These are phyloP conservation scores for Lomographa bimaculata DNA, from an alignment of 2,888 invertebrate species.

Conservation along the genomic window DNA sequence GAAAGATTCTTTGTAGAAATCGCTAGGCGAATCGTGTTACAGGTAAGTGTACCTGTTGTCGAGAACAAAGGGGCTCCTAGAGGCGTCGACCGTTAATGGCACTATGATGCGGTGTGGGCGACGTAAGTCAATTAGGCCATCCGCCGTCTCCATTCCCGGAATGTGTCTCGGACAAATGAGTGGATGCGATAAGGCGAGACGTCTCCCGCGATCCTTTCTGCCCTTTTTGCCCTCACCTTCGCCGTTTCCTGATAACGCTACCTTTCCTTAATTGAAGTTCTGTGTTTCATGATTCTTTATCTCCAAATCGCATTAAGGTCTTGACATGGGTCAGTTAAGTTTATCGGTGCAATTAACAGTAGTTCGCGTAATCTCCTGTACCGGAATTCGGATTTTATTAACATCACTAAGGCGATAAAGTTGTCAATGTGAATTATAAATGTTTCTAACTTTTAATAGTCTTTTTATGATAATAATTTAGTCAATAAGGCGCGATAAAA, in stretches of 20 bases:
- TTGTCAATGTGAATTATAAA: constrained; percentile 39
- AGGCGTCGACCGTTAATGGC: constrained; percentile 71
- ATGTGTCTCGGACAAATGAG: constrained; percentile 79
- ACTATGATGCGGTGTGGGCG: constrained; percentile 78
- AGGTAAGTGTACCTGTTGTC: constrained; percentile 74
- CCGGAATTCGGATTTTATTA: constrained; percentile 44
- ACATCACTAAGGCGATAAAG: constrained; percentile 28
- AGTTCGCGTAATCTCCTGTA: constrained; percentile 49
- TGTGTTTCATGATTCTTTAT: constrained; percentile 70
- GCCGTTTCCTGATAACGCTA: constrained; percentile 61
- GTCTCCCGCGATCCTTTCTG: constrained; percentile 39
- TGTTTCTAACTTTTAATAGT: constrained; percentile 39
- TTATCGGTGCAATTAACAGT: constrained; percentile 62
- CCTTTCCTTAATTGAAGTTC: constrained; percentile 78
- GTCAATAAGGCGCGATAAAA: constrained; percentile 12
- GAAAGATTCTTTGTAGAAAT: constrained; percentile 43
- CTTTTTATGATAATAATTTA: constrained; percentile 24
- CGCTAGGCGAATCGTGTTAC: constrained; percentile 57
- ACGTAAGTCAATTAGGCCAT: constrained; percentile 80
- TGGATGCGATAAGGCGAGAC: constrained; percentile 70
- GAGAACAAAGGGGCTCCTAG: constrained; percentile 77
- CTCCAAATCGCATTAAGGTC: constrained; percentile 66
- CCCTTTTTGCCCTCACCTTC: constrained; percentile 25
- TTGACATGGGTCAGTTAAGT: constrained; percentile 51
- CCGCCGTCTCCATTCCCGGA: constrained; percentile 80